Percentiles rank a stretch among this genome's conserved stretches.
Conservation (phyloP, 2,888 invertebrate genomes). For the Calephelis perditalis region DNA sequence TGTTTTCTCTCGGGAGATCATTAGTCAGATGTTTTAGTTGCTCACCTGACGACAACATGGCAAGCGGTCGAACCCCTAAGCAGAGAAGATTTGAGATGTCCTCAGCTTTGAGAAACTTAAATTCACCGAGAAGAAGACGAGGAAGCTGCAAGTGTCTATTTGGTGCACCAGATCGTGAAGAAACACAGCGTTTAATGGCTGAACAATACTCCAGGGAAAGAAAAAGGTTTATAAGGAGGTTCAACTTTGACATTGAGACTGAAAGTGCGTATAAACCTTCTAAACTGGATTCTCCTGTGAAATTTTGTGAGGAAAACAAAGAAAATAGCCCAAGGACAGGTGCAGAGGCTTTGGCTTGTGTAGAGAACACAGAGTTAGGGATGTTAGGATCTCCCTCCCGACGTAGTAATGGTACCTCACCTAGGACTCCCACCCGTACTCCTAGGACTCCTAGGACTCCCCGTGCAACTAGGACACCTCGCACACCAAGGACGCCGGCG, state of each 20-base stretch:
- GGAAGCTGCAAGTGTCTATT: slow-evolving; percentile 79
- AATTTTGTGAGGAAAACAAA: slow-evolving; percentile 63
- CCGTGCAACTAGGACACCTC: slow-evolving; percentile 62
- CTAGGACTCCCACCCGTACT: slow-evolving; percentile 53
- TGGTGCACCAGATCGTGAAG: slow-evolving; percentile 77
- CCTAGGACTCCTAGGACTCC: slow-evolving; percentile 44
- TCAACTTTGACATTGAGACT: slow-evolving; percentile 78
- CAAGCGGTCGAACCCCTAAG: slow-evolving; percentile 70
- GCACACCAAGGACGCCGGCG: slow-evolving; percentile 67
- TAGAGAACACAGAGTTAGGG: slow-evolving; percentile 61
- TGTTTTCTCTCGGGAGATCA: slow-evolving; percentile 75
- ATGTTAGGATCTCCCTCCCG: slow-evolving; percentile 63
- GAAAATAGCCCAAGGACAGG: slow-evolving; percentile 61
- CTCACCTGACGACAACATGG: slow-evolving; percentile 70
- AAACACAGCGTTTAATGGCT: slow-evolving; percentile 76
- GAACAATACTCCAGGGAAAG: slow-evolving; percentile 79
- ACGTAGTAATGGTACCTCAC: slow-evolving; percentile 50
- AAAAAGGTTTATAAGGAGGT: slow-evolving; percentile 76
- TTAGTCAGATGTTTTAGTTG: slow-evolving; percentile 74
- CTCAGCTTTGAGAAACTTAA: slow-evolving; percentile 54
- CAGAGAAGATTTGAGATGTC: slow-evolving; percentile 65
- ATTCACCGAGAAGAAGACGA: slow-evolving; percentile 59
- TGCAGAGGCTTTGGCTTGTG: slow-evolving; percentile 60
- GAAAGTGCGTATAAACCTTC: slow-evolving; percentile 58
- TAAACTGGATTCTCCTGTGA: slow-evolving; percentile 65